Base-by-base conservation (phyloP, 30 jellyfish, hydroid and myxozoan species). In the Phacellophora camtschatica region DNA sequence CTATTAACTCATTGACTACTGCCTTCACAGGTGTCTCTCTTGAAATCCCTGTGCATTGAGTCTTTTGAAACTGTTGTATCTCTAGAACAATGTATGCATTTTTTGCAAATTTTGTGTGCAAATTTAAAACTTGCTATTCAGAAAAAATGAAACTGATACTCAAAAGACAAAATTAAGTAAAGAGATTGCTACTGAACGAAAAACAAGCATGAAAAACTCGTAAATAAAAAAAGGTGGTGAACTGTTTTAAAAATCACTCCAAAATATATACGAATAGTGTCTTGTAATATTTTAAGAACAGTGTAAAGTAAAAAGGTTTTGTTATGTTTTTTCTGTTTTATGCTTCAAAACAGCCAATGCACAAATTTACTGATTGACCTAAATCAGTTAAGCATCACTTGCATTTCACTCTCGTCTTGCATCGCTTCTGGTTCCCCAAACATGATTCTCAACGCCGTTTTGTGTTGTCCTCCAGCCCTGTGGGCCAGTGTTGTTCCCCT, bases 371-470 rank as follows among this genome's bases (percentile, higher is more conserved):
- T 1, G 57, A 43, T 22, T 43, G 57, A 22, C 57, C 57, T 43
- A 43, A 22, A 22, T 22, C 57, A 18, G 13, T 22, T 43, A 22
- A 11, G 18, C 57, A 43, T 43, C 57, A 1, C 57, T 43, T 43
- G 11, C 57, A 43, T 43, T 43, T 43, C 11, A 43, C 57, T 11
- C 0, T 18, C 57, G 57, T 11, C 18, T 43, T 0, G 11, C 22
- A 43, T 43, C 57, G 5, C 11, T 59, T 59, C 6, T 43, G 5
- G 19, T 69, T 68, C 9, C 33, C 66, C 25, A 24, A 23, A 36
- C 82, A 68, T 36, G 42, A 56, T 23, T 42, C 20, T 32, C 82
- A 68, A 39, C 67, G 10, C n/a, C 67, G 5, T 27, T 68, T 37
- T 51, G 37, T 68, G 41, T 66, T 36, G 33, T 41, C 43, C 28